A percentile compares a stretch with the other conserved stretches of the same genome.
phyloP scores from a whole-genome alignment of 2,888 invertebrate genomes.

The Stenodera caucasica region DNA sequence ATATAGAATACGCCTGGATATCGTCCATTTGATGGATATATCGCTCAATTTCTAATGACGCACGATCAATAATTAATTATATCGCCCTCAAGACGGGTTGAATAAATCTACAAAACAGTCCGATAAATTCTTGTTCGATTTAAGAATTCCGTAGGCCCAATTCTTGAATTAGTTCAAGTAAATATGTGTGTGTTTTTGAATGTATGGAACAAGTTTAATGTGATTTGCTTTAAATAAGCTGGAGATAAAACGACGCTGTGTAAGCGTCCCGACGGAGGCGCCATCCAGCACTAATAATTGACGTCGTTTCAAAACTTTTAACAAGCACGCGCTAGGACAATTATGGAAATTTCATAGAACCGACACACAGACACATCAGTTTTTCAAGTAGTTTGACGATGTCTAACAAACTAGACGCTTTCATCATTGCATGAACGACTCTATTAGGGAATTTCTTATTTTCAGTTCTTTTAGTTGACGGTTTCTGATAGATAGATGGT shows the following conservation, averaged over 20 bases:
- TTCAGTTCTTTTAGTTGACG: too few species aligned
- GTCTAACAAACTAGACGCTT: not conserved
- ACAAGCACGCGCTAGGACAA: slow-evolving; percentile 27
- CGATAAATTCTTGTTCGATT: not conserved
- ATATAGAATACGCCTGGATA: not conserved
- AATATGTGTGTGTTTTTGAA: too few species aligned
- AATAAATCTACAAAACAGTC: not conserved
- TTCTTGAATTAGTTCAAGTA: too few species aligned
- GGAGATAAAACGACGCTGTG: slow-evolving; percentile 11
- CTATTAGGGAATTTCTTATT: too few species aligned
- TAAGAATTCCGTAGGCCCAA: too few species aligned
- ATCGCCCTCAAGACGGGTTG: too few species aligned
- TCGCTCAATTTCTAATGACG: not conserved
- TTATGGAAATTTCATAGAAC: slow-evolving; percentile 25
- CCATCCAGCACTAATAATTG: slow-evolving; percentile 25
- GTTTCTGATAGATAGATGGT: too few species aligned
- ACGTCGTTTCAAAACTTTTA: slow-evolving; percentile 24
- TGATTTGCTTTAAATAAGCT: slow-evolving; percentile 24
- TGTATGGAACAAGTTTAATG: slow-evolving; percentile 9
- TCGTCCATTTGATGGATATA: not conserved
- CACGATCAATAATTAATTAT: too few species aligned
- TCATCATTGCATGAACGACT: not conserved
- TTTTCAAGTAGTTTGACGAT: not conserved
- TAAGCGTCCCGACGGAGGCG: slow-evolving; percentile 15
- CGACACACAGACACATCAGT: not conserved